Evolutionary conservation across 2,888 invertebrate species (phyloP).

Genomic region (Sarcophaga carnaria): DNA sequence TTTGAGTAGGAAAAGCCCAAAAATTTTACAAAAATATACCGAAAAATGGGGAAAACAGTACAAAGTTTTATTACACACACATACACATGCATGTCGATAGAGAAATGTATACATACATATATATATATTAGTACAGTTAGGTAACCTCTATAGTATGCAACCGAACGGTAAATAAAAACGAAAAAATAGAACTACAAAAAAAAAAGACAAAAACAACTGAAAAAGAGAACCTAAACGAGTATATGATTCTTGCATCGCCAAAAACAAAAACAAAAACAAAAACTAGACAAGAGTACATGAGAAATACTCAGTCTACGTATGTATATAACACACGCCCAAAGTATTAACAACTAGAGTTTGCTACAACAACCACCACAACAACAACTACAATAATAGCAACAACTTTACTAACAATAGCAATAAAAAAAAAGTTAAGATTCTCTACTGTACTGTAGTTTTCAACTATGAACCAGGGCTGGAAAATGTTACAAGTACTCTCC

Average conservation of each 20-base stretch:
- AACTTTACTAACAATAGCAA: slow-evolving; percentile 10
- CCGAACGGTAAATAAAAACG: slow-evolving; percentile 42
- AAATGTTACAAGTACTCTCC: background rate
- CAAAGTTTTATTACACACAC: background rate
- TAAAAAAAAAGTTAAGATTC: slow-evolving; percentile 28
- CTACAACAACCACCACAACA: slow-evolving; percentile 5
- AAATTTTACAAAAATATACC: background rate
- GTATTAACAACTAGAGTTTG: slow-evolving; percentile 55
- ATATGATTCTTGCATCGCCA: slow-evolving; percentile 25
- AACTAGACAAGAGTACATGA: background rate
- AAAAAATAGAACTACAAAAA: background rate
- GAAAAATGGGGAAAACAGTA: slow-evolving; percentile 30
- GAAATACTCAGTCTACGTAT: slow-evolving; percentile 14
- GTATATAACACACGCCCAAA: slow-evolving; percentile 64
- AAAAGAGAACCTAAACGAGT: slow-evolving; percentile 1
- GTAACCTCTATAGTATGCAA: slow-evolving; percentile 34
- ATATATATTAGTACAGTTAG: slow-evolving; percentile 47
- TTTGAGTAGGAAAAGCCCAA: slow-evolving; percentile 32
- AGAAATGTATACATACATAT: background rate
- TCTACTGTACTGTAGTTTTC: slow-evolving; percentile 51
- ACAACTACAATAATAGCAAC: slow-evolving; percentile 38
- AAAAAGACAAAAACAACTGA: too few species aligned
- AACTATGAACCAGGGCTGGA: background rate
- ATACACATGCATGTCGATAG: background rate
- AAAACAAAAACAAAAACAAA: slow-evolving; percentile 2